Evolutionary conservation across 1,140 invertebrate species (phyloP).

Genomic region (Muscidifurax raptorellus): DNA sequence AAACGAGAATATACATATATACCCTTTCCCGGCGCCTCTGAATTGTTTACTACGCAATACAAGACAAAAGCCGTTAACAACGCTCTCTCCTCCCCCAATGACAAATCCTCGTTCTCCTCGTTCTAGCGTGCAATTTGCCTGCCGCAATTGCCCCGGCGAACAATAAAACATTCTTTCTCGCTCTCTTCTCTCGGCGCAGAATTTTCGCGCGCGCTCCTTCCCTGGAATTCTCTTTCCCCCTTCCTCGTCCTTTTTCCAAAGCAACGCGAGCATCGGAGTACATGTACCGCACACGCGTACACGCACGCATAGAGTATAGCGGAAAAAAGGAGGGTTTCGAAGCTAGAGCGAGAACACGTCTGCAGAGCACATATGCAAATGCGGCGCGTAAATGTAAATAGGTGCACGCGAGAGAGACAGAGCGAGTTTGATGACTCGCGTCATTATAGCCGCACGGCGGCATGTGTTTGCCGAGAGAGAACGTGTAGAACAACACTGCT

Average conservation of each 20-base stretch:
- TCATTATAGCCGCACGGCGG: neutral
- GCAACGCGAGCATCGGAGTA: neutral
- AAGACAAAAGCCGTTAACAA: too few species aligned
- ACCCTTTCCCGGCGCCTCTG: neutral
- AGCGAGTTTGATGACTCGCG: constrained; percentile 20
- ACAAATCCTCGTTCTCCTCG: neutral
- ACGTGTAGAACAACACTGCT: neutral
- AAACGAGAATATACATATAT: neutral
- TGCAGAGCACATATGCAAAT: neutral
- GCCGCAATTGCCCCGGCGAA: neutral
- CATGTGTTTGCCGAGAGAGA: constrained; percentile 36
- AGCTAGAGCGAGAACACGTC: neutral
- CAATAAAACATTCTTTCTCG: neutral
- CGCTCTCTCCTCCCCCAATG: neutral
- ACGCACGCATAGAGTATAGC: too few species aligned
- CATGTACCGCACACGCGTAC: neutral
- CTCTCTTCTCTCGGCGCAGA: neutral
- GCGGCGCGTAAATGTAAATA: constrained; percentile 17
- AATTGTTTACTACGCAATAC: neutral
- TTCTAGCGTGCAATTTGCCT: neutral
- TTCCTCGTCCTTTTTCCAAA: neutral
- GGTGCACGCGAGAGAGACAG: neutral
- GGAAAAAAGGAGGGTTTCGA: neutral
- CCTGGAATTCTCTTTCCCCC: neutral
- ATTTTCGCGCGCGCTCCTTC: neutral